Base-by-base conservation (phyloP, 2,797 vertebrate species). In the Psittacula derbiana region DNA sequence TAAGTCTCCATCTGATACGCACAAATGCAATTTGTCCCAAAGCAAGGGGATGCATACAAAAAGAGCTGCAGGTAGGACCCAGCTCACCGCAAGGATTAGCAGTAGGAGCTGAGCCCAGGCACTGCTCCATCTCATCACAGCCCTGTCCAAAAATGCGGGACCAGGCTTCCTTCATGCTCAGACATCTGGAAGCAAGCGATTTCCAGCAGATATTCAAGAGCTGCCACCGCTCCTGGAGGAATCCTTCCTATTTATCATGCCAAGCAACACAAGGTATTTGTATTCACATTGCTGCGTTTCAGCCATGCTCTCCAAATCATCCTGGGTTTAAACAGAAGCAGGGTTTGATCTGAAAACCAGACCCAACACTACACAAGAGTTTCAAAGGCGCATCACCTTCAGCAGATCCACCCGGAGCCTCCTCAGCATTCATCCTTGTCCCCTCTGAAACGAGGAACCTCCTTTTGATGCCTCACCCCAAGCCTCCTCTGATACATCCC, bases 1-100 rank as follows among this genome's bases (percentile, higher is more conserved):
- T 57, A 92, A 95, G 91, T 88, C 94, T 88, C 90, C 93, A 95
- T 94, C 93, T 93, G 93, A 96, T 95, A 91, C 0, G 44, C 80
- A 67, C 85, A 88, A 86, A 86, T 86, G 76, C 61, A 86, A 85
- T 92, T 92, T 92, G 92, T 92, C 91, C 88, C 80, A 4, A 23
- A 79, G 75, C 64, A 47, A 53, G 80, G 83, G 78, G 52, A 88
- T 87, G 90, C 78, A 95, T 93, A 86, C 57, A 64, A 28, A 92
- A 94, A 66, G 50, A 90, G 85, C 72, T 55, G 65, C n/a, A 60
- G 81, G 80, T 41, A 64, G 76, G 82, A 86, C 64, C 43, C 76
- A 43, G 70, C 53, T 75, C 76, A 72, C 46, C 6, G 7, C 64
- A 21, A 30, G 60, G 71, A 3, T 27, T 8, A 58, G 21, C 11